Conservation (phyloP, 2,113 vertebrate species). For the Platanista minor region DNA sequence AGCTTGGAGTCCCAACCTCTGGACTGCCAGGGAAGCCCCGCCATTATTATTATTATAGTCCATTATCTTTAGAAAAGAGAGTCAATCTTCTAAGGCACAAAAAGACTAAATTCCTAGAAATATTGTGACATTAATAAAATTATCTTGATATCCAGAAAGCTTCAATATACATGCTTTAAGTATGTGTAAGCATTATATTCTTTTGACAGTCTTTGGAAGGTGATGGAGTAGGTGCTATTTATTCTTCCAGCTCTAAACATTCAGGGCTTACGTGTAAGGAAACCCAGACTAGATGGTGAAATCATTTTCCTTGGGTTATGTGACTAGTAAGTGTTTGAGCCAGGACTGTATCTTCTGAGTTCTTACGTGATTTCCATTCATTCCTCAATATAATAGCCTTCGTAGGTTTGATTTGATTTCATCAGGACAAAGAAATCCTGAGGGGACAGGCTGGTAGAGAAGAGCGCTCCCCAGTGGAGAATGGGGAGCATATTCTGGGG, state of each 20-base stretch:
- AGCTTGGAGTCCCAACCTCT: too few relatives aligned
- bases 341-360: neutral
- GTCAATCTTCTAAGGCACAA: neutral
- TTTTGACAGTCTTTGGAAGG: neutral
- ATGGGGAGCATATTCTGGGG: accelerated
- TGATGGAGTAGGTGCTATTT: neutral
- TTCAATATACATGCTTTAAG: neutral
- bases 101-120: neutral
- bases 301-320: neutral
- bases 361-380: neutral
- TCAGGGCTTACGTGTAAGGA: neutral
- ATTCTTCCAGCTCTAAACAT: neutral
- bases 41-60: neutral
- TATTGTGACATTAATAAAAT: neutral
- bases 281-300: neutral
- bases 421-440: neutral
- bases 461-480: neutral
- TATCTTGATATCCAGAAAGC: neutral
- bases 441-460: neutral
- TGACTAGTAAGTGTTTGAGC: neutral
- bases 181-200: neutral
- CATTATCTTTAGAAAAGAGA: neutral
- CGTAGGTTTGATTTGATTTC: neutral
- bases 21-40: too few relatives aligned
- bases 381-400: neutral